Conservation (phyloP, 2,888 invertebrate genomes). For the Megalurothrips usitatus region DNA sequence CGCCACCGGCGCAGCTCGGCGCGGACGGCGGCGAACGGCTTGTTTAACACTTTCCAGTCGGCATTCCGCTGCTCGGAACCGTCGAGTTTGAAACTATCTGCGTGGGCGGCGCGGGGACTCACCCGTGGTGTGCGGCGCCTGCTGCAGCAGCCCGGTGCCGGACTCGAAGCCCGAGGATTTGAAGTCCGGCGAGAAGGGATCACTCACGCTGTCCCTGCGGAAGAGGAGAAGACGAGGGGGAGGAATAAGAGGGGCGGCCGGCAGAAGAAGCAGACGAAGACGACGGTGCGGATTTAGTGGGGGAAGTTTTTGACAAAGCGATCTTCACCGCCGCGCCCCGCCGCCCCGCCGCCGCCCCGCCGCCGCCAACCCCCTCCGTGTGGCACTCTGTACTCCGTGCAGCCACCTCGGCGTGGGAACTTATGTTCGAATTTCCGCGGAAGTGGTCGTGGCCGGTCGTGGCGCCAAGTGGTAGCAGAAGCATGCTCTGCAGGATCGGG, state of each 20-base stretch:
- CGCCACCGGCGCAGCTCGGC: no score
- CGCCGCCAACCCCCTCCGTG: no score
- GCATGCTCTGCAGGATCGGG: not conserved
- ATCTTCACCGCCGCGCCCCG: not conserved
- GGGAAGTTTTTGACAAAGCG: conserved; percentile 21
- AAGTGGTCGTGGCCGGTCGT: no score
- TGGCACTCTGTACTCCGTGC: no score
- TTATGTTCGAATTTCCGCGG: not conserved
- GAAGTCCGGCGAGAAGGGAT: conserved; percentile 59
- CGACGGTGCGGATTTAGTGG: not conserved
- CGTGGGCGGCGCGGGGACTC: conserved; percentile 38
- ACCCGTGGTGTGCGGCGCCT: conserved; percentile 63
- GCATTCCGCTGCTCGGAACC: not conserved
- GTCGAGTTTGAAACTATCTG: no score
- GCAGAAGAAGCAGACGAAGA: no score
- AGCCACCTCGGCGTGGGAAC: not conserved
- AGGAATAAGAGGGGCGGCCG: no score
- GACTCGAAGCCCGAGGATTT: conserved; percentile 61
- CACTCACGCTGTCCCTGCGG: conserved; percentile 64
- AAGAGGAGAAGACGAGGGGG: conserved; percentile 32
- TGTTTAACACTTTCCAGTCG: no score
- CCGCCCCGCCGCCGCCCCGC: not conserved
- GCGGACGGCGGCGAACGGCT: no score
- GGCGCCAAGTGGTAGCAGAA: not conserved
- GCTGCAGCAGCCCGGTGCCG: conserved; percentile 54